phyloP scores from a whole-genome alignment of 2,113 vertebrate genomes.

The Gulo gulo region DNA sequence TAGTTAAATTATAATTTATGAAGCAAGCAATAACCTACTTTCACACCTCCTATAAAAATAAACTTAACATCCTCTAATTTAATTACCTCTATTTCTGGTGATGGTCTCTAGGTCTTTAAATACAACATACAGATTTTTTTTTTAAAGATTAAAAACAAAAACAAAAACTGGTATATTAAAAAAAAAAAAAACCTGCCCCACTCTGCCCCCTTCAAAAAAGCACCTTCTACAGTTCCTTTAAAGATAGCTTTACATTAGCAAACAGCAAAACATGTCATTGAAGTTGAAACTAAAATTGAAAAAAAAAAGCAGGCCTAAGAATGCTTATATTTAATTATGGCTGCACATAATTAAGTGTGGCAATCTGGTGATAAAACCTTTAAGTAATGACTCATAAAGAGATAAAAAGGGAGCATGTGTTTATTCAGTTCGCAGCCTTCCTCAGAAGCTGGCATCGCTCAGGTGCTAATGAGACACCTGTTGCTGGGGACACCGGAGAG shows the following conservation, averaged over 20 bases:
- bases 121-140: neutral
- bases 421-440: conserved; percentile 85
- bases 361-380: conserved; percentile 87
- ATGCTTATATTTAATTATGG: conserved; percentile 85
- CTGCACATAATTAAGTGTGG: conserved; percentile 83
- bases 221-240: conserved; percentile 48
- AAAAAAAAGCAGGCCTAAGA: conserved; percentile 71
- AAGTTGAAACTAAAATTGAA: conserved; percentile 76
- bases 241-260: conserved; percentile 68
- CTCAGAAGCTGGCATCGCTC: conserved; percentile 79
- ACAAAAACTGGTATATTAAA: neutral
- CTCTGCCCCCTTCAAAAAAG: neutral
- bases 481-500: conserved; percentile 77
- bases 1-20: conserved; percentile 35
- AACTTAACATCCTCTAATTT: neutral
- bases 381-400: conserved; percentile 87
- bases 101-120: neutral
- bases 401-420: conserved; percentile 86
- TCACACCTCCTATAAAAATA: neutral
- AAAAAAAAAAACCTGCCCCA: neutral
- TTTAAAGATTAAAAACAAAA: neutral
- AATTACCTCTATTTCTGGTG: neutral
- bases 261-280: conserved; percentile 75
- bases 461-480: conserved; percentile 88
- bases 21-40: neutral